Base-by-base conservation (phyloP, 2,888 invertebrate species). In the Erebia ligea region DNA sequence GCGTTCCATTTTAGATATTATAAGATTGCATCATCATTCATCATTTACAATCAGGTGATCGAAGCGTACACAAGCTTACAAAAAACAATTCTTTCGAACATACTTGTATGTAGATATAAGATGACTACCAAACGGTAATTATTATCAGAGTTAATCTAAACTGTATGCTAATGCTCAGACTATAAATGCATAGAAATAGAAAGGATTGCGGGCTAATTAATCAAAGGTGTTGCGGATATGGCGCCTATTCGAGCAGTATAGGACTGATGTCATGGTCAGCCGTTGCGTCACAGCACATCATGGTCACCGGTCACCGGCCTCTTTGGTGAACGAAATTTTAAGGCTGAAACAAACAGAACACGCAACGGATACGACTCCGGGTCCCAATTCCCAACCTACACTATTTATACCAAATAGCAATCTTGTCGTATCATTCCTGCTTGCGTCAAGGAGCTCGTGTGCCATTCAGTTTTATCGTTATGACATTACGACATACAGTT, bases 251-350 rank as follows among this genome's bases (percentile, higher is more conserved):
- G 21, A 48, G 61, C 42, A 42, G 61, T 21, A 21, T 56, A 79
- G 82, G 78, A 73, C 79, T 80, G 87, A 82, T 89, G 90, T 90
- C 90, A 91, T 82, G 90, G 90, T 87, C 91, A 88, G 84, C 83
- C 84, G 80, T 89, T 90, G 86, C 89, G 86, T 90, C 89, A 73
- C 78, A 76, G 75, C 71, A 70, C 72, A 65, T 67, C 68, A 69
- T 69, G 68, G 67, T 61, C 69, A 69, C 69, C 50, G 64, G 65
- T 50, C 65, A 65, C 48, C 21, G 25, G 21, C 52, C 52, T 62
- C 62, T 59, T 10, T 59, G 56, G 56, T 57, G 56, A 15, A 21
- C 56, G 25, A 21, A 25, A 11, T 21, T 13, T 56, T 17, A 8
- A 25, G 10, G 10, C 19, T 19, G 10, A 2, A 54, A 54, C 54